phyloP scores from a whole-genome alignment of 2,113 vertebrate species.

The Labrus mixtus region DNA sequence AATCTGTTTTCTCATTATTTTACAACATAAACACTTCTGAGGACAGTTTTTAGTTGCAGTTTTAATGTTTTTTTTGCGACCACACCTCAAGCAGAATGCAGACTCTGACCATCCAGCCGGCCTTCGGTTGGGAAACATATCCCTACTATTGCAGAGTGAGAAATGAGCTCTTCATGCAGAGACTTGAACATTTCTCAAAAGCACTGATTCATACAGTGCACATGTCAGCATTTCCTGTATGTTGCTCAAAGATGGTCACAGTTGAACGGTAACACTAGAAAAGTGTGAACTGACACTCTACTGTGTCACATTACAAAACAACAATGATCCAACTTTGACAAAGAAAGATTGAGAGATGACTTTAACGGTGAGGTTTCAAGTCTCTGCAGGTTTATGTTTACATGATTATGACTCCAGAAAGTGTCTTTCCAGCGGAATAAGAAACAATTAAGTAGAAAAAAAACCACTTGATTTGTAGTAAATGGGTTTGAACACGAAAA shows the following conservation, averaged over 20 bases:
- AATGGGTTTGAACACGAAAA: slow-evolving; percentile 11
- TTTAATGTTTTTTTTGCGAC: no score
- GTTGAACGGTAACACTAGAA: neutral
- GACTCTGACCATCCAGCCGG: neutral
- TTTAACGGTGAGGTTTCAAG: neutral
- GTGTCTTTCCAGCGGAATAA: no score
- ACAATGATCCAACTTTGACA: neutral
- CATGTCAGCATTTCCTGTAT: slow-evolving; percentile 11
- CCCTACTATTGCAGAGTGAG: no score
- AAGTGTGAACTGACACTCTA: neutral
- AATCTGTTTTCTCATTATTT: no score
- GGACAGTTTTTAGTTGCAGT: no score
- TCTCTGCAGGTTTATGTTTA: slow-evolving; percentile 11
- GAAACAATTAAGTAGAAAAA: neutral
- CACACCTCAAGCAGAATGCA: neutral
- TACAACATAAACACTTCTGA: no score
- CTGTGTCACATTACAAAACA: neutral
- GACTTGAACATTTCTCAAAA: slow-evolving; percentile 10
- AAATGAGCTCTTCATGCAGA: neutral
- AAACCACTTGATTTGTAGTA: neutral
- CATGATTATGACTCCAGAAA: no score
- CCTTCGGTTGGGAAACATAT: neutral
- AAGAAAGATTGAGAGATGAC: neutral
- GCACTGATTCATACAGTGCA: neutral
- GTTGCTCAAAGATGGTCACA: neutral